Evolutionary conservation across 1,140 invertebrate species (phyloP), one percentile per base, ranked within the genome.

Genomic region (Ditylenchus dipsaci): DNA sequence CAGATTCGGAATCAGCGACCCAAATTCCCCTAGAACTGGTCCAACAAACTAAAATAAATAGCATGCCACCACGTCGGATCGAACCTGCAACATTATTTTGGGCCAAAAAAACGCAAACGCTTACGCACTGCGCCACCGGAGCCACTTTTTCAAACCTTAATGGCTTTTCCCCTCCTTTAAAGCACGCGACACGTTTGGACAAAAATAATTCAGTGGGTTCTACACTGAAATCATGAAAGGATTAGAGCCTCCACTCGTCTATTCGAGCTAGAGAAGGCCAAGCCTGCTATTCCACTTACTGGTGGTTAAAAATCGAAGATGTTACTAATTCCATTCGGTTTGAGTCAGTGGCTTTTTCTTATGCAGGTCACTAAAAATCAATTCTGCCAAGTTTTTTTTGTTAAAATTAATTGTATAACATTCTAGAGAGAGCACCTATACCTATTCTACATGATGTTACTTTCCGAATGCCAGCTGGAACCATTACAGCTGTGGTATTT

Each of bases 211-310:
- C 15, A 53, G 90, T 27, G 90, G 88, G 72, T 95, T 95, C 83
- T 97, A 95, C 80, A 90, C 91, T 0, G 92, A 96, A 82, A 81
- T 96, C 69, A 96, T 95, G 85, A 91, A 91, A 84, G 93, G 91
- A 0, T 84, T 97, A 1, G 95, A 93, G 93, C 94, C 0, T 91
- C 91, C 26, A 87, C 88, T 1, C 86, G 93, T 60, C 84, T 97
- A 13, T 95, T 92, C 88, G 88, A 95, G 82, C 87, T 97, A 30
- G 88, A 93, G 45, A 91, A 96, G 83, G 87, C 91, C 47, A 76
- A 88, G 72, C 90, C 91, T 19, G 70, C 75, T 1, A 92, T 97
- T 73, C 84, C 85, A n/a, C 45, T 84, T 9, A 74, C 77, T 61
- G 76, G 76, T 15, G 80, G 67, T 33, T 43, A 23, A 65, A 45